These are phyloP conservation scores for Drosophila yooni DNA, from an alignment of 2,888 invertebrate species.

Conservation along the genomic window DNA sequence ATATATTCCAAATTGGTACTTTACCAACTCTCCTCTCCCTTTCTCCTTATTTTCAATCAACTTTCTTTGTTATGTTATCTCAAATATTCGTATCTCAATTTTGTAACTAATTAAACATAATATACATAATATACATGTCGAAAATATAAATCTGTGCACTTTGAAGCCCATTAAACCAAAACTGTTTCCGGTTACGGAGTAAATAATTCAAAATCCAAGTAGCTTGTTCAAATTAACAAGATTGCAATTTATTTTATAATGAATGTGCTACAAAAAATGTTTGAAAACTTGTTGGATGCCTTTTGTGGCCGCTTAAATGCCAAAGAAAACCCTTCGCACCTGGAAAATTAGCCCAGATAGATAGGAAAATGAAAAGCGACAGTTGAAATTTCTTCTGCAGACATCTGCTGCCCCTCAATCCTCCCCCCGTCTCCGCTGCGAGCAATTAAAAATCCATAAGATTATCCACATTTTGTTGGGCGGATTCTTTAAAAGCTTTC, in stretches of 20 bases:
- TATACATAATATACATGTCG: too few species aligned
- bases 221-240: neutral
- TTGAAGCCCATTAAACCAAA: neutral
- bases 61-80: too few species aligned
- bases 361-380: constrained; percentile 19
- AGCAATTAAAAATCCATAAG: constrained; percentile 70
- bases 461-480: constrained; percentile 57
- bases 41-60: too few species aligned
- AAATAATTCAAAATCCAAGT: neutral
- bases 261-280: neutral
- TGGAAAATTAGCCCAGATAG: constrained; percentile 1
- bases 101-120: too few species aligned
- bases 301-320: neutral
- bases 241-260: neutral
- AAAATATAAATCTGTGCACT: too few species aligned
- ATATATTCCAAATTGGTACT: too few species aligned
- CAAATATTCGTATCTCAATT: too few species aligned
- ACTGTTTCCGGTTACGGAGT: neutral
- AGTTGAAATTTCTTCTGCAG: neutral
- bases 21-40: too few species aligned
- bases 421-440: constrained; percentile 2
- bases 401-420: constrained; percentile 6
- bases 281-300: neutral
- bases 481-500: constrained; percentile 57
- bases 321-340: neutral